Conservation (phyloP, 2,113 vertebrate species). For the Empidonax alnorum region DNA sequence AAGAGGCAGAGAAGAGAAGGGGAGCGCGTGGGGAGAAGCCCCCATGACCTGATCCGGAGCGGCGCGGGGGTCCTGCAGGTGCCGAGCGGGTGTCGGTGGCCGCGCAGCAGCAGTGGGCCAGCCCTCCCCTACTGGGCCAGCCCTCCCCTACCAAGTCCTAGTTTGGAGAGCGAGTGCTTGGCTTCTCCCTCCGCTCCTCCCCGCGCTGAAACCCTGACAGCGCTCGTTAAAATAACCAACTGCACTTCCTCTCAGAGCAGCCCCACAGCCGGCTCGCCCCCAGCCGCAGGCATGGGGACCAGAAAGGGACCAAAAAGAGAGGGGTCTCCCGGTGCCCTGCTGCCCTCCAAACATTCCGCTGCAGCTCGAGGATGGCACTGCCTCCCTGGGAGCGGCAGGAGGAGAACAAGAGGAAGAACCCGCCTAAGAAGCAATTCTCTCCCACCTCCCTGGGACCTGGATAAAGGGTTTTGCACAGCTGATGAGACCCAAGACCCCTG, state of each 20-base stretch:
- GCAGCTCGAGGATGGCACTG: not conserved
- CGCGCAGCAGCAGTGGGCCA: not conserved
- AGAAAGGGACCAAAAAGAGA: not conserved
- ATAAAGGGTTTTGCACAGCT: not conserved
- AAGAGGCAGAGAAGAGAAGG: not conserved
- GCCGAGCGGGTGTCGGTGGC: not conserved
- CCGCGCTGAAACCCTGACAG: conserved; percentile 57
- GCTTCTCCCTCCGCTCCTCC: conserved; percentile 63
- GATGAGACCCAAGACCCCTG: accelerated
- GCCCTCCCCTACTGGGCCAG: conserved; percentile 31
- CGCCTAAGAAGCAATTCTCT: accelerated
- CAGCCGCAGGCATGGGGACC: not conserved
- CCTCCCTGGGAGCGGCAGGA: not conserved
- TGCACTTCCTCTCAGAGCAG: conserved; percentile 71
- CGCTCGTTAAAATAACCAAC: conserved; percentile 72
- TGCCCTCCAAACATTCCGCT: not conserved
- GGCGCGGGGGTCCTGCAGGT: conserved; percentile 1
- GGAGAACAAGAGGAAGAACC: not conserved
- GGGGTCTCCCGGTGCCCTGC: not conserved
- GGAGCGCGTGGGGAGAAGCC: not conserved
- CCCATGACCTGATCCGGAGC: conserved; percentile 75
- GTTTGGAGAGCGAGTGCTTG: conserved; percentile 69
- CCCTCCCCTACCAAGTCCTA: conserved; percentile 71
- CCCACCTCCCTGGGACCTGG: not conserved
- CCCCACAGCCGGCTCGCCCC: conserved; percentile 1